phyloP scores from a whole-genome alignment of 92 coral and sea anemone species.

The Micromussa lordhowensis region DNA sequence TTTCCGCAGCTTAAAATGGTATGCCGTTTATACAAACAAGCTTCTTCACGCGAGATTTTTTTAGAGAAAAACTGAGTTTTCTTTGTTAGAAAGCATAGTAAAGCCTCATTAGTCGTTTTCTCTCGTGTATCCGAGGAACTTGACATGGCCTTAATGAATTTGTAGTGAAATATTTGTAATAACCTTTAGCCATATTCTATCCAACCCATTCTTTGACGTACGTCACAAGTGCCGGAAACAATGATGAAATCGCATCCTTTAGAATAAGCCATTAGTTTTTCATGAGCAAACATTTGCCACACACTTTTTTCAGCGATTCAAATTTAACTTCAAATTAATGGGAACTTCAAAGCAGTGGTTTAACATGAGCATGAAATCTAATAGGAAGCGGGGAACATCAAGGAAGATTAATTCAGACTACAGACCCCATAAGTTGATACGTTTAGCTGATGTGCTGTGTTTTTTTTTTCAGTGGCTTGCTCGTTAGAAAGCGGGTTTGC shows the following conservation, averaged over 20 bases:
- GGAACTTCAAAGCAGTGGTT: not conserved
- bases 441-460: not conserved
- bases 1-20: not conserved
- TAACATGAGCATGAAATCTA: not conserved
- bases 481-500: not conserved
- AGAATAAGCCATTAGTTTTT: not conserved
- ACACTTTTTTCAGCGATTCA: not conserved
- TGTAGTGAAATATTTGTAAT: not conserved
- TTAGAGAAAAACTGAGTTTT: not conserved
- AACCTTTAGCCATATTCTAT: not conserved
- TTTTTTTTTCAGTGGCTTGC: not conserved
- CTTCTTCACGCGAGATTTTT: not conserved
- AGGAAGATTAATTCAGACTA: not conserved
- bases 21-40: not conserved
- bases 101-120: not conserved
- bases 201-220: not conserved
- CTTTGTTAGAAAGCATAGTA: not conserved
- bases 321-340: not conserved
- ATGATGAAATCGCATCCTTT: not conserved
- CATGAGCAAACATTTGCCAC: not conserved
- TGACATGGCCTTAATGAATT: not conserved
- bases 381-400: not conserved
- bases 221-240: not conserved
- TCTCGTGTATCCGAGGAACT: not conserved
- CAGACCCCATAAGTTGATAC: not conserved